Base-by-base conservation (phyloP, 2,797 vertebrate species). In the Rhinogobio ventralis region DNA sequence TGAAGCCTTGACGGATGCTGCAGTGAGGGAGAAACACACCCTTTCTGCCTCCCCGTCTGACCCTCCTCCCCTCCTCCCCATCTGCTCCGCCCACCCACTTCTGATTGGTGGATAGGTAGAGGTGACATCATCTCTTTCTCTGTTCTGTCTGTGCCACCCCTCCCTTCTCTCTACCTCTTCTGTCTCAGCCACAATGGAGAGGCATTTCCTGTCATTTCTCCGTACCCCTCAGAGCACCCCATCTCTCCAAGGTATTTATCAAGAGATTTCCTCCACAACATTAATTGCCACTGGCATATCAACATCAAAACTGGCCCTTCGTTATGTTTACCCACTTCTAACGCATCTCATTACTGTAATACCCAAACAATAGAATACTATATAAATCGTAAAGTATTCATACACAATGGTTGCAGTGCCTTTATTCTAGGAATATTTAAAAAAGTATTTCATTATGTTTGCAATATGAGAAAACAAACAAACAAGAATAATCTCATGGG, bases 121-220 rank as follows among this genome's bases (percentile, higher is more conserved):
- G 73, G 80, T 90, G 89, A 89, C 86, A 90, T 87, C 83, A 88
- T 82, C 85, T 79, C 49, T 81, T 83, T 79, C 82, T 87, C 39
- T 86, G 10, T 1, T 53, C 53, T 71, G 33, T 79, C 71, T 85
- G 46, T 51, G 74, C 30, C 39, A 80, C 64, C 78, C 74, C 66
- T 69, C 73, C 74, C 64, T 53, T 19, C 67, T 53, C 42, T 71
- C 66, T 45, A 8, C 46, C 39, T 79, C 15, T 66, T 86, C 78
- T 57, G 62, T 14, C 53, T 66, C 49, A 66, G 62, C 20, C 53
- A 83, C 57, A 75, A 66, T 74, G 72, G 49, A 74, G 72, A n/a
- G 67, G 67, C 45, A 19, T 49, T 19, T 66, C 64, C 81, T 84
- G 7, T 74, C 73, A 84, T 84, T 87, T 77, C 71, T 60, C 25